Evolutionary conservation across 1,140 invertebrate genomes (phyloP), one percentile per base, ranked within the genome.

Genomic region (Apis florea): DNA sequence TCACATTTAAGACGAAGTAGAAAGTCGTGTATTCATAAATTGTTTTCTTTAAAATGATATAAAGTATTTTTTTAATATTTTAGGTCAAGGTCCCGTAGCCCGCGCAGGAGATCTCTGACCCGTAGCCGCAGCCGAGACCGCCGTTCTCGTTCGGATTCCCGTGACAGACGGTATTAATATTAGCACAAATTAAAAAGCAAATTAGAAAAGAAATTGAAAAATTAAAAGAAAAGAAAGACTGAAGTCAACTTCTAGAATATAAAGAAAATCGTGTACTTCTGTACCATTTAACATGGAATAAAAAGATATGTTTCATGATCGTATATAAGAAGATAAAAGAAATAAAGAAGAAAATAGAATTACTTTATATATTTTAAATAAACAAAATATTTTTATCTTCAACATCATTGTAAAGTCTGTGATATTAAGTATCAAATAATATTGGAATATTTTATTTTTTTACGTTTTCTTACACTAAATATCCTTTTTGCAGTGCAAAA

Each of bases 71-170:
- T 90, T 89, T 90, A 68, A 88, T 86, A 84, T 92, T 94, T 92
- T 93, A 94, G 92, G 87, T 94, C 90, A 69, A 90, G 92, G 73
- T 94, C 93, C 72, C 93, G 92, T 77, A 94, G 92, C 40, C 93
- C 93, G 15, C 92, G 93, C 64, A 92, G 92, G 70, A 93, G 92
- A 88, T 94, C 93, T 9, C 78, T 92, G 78, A 91, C 92, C 21
- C 90, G 93, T 51, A 93, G 93, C 79, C 93, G 93, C 74, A 93
- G 93, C 89, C 92, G 93, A 85, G 92, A 93, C 82, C 92, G 93
- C 83, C 93, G 93, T 78, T 93, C 93, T 53, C 93, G 93, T 84
- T 94, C 93, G 68, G 93, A 94, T 68, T 94, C 93, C 70, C 93
- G 93, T 71, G 93, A 94, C 84, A 94, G 93, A 92, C 93, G 93